Evolutionary conservation across 2,113 vertebrate genomes (phyloP).

Genomic region (Lasiurus cinereus): DNA sequence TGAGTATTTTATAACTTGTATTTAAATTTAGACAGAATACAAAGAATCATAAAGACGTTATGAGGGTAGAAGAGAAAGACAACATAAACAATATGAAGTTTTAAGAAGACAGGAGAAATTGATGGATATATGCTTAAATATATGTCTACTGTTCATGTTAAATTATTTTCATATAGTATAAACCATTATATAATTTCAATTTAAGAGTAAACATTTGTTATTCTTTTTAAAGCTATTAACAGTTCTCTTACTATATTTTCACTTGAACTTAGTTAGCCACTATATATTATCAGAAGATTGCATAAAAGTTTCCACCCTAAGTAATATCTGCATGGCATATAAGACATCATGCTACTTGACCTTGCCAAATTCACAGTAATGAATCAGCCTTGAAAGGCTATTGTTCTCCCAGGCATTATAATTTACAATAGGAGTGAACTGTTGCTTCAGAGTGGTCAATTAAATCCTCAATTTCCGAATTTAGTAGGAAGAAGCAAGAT

Average conservation of each 20-base stretch:
- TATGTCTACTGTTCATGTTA: not conserved
- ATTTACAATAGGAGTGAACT: not conserved
- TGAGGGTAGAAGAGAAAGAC: not conserved
- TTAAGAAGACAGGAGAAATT: not conserved
- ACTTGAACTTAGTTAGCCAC: not conserved
- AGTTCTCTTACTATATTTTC: not conserved
- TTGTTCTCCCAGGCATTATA: not conserved
- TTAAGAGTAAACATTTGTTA: not conserved
- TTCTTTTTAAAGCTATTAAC: not conserved
- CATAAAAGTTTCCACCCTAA: not conserved
- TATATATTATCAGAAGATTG: not conserved
- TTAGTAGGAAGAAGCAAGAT: not conserved
- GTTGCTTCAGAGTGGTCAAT: not conserved
- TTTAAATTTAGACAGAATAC: not conserved
- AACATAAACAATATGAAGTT: not conserved
- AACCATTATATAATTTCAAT: not conserved
- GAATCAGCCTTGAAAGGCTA: not conserved
- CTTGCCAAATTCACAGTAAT: not conserved
- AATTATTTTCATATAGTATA: slow-evolving; percentile 37
- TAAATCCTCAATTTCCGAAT: not conserved
- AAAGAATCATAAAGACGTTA: not conserved
- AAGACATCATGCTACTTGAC: not conserved
- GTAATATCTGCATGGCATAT: not conserved
- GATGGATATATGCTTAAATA: not conserved
- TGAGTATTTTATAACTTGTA: not conserved